Base-by-base conservation (phyloP, 1,140 invertebrate species). In the Acromyrmex echinatior region DNA sequence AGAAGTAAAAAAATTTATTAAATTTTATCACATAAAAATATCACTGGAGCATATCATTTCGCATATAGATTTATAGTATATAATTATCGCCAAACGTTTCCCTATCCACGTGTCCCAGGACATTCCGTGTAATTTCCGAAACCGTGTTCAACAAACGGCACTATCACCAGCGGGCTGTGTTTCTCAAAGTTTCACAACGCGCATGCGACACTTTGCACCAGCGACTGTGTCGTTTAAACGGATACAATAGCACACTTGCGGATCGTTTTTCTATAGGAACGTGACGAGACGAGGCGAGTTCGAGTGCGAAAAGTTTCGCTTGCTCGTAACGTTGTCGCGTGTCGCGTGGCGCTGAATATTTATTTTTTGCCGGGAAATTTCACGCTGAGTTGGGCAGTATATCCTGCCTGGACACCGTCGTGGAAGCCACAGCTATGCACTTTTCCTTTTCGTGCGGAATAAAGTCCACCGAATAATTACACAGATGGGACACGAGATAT, bases 281-380 rank as follows among this genome's bases (percentile, higher is more conserved):
- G 53, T 81, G 84, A 70, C 84, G 76, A 58, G 49, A 35, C 63
- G 51, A 77, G 81, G 74, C 9, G 60, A 78, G 62, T 79, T 68
- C 49, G 51, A 80, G 63, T 39, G 56, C 56, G 78, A 71, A 82
- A 82, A 87, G 78, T 87, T 87, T 63, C 56, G 49, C 49, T 39
- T n/a, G 45, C 78, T 81, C 86, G 84, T 86, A 86, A 86, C 78
- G 53, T 71, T 63, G 86, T 82, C 66, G 65, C 39, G 28, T 60
- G 28, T 82, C 66, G 56, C 39, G 28, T 60, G 28, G 66, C 65
- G 65, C 31, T 71, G 86, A 87, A 87, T 87, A 87, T 87, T 87
- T 82, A 82, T 81, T 82, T 87, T 87, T 81, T 71, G 21, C 66
- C 31, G 65, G 39, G 31, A 58, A 86, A 87, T 53, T 70, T 87